Base-by-base conservation (phyloP, 2,888 invertebrate species). In the Drosophila pegasa region DNA sequence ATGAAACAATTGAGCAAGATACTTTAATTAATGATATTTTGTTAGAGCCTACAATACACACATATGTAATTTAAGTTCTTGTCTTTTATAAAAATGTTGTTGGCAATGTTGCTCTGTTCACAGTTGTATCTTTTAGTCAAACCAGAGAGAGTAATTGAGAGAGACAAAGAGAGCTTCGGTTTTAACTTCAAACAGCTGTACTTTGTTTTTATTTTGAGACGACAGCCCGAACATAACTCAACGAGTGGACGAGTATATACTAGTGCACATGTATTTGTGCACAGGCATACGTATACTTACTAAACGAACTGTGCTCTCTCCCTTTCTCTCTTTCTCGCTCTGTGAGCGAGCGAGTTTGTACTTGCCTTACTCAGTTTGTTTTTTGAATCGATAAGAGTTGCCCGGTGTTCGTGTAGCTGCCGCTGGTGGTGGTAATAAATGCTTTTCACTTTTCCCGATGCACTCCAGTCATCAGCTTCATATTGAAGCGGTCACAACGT, bases 381-480 rank as follows among this genome's bases (percentile, higher is more conserved):
- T 74, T 80, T 79, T 82, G 90, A 89, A 91, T 91, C 91, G 90
- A 90, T 90, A 89, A 82, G 83, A 82, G 72, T 85, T 71, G 60
- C 20, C 31, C 31, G 47, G 45, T 54, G 67, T 55, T 71, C 59
- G 68, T 65, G 60, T 70, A n/a, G 51, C 56, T 61, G 67, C 71
- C 60, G 76, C 60, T 66, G 67, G 58, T 59, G 75, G 58, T 59
- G 65, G 78, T 83, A 90, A 92, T 92, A 92, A 91, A 91, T 82
- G 89, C 89, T 90, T 91, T 90, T 89, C 90, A 90, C 90, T 90
- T 91, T 91, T 90, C 89, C 90, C 85, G 80, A 82, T 84, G 84
- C 86, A 87, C 87, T 91, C 90, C 91, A 92, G 91, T 91, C 89
- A 90, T 89, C 88, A 91, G 91, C 91, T 91, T 82, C 80, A 83